Evolutionary conservation across 2,888 invertebrate species (phyloP).

Genomic region (Oeneis ivallda): DNA sequence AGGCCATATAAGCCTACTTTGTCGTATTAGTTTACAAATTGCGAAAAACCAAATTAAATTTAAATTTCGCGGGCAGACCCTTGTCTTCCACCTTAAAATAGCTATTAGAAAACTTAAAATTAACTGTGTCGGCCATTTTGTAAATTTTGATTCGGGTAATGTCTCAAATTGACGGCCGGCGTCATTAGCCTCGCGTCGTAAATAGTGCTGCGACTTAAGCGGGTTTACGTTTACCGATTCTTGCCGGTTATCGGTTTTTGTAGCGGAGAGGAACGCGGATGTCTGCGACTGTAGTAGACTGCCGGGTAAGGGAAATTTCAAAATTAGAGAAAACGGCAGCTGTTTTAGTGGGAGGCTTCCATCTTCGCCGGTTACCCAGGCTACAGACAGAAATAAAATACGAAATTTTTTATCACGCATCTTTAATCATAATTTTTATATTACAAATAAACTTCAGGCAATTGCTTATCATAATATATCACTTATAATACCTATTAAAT

Average conservation of each 20-base stretch:
- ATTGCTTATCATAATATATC: slow-evolving; percentile 16
- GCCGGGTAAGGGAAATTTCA: slow-evolving; percentile 65
- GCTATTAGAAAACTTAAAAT: slow-evolving; percentile 19
- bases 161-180: slow-evolving; percentile 64
- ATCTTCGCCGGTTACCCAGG: too few species aligned
- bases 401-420: slow-evolving; percentile 33
- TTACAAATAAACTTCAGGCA: slow-evolving; percentile 37
- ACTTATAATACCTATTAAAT: slow-evolving; percentile 20
- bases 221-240: slow-evolving; percentile 50
- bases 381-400: slow-evolving; percentile 13
- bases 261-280: slow-evolving; percentile 69
- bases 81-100: too few species aligned
- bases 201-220: slow-evolving; percentile 56
- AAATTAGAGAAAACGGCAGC: too few species aligned
- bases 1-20: too few species aligned
- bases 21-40: too few species aligned
- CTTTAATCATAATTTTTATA: slow-evolving; percentile 38
- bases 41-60: too few species aligned
- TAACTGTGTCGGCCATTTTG: slow-evolving; percentile 69
- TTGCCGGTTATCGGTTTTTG: slow-evolving; percentile 51
- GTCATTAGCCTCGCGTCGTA: slow-evolving; percentile 69
- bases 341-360: too few species aligned
- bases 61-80: too few species aligned
- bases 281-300: slow-evolving; percentile 70
- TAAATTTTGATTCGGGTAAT: slow-evolving; percentile 49